Evolutionary conservation across 2,797 vertebrate species (phyloP).

Genomic region (Ctenosaura bakeri): DNA sequence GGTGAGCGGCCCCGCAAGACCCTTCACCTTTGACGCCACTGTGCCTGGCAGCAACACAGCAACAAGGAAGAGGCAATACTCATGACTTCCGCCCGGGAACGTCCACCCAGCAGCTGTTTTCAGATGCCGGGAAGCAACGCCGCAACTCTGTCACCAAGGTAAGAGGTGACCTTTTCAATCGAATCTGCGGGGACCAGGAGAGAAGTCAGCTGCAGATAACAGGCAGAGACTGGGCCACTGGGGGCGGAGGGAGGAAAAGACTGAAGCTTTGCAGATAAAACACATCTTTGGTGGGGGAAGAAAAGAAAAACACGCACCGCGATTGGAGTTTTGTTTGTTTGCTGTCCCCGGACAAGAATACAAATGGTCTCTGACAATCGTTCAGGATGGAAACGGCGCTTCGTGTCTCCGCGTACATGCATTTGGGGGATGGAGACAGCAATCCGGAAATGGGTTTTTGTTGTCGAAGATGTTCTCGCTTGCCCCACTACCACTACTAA

Average conservation of each 20-base stretch:
- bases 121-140: constrained; percentile 2
- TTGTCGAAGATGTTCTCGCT: neutral
- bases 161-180: constrained; percentile 18
- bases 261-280: neutral
- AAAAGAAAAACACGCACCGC: neutral
- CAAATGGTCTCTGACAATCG: neutral
- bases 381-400: neutral
- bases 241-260: accelerated
- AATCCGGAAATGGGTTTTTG: neutral
- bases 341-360: neutral
- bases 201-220: neutral
- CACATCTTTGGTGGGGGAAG: neutral
- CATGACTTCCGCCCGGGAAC: constrained; percentile 35
- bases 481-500: neutral
- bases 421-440: accelerated
- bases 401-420: neutral
- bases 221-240: neutral
- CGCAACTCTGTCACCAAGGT: constrained; percentile 58
- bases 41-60: constrained; percentile 37
- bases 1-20: constrained; percentile 35
- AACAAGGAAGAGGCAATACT: constrained; percentile 25
- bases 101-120: neutral
- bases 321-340: neutral
- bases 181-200: neutral
- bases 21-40: constrained; percentile 4